Base-by-base conservation (phyloP, 2,888 invertebrate species). In the Pollenia labialis region DNA sequence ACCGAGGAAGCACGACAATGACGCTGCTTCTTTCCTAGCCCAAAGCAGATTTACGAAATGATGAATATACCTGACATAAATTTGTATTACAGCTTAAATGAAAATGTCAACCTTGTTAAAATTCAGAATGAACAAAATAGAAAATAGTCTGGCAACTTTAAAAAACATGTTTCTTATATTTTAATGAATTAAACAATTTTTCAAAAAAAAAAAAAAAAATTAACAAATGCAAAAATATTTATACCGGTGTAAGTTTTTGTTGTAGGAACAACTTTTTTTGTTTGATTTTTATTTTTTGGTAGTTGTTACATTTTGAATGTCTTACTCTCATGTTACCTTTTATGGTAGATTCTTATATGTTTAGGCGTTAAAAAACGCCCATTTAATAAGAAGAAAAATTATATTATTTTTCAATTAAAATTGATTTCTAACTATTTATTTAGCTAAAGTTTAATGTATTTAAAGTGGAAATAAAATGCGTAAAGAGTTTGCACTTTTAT, bases 311-410 rank as follows among this genome's bases (percentile, higher is more conserved):
- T 54, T 18, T 71, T 56, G 44, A 56, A 71, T 71, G 71, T 23
- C 56, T 44, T 71, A 18, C 62, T 58, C 46, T 62, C 44, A 71
- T 69, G 23, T 58, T 48, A n/a, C 16, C 32, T 40, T 32, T 52
- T 44, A 11, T 18, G 52, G 40, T 46, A 64, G 62, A 50, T 71
- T 52, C 2, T 32, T 46, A 56, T 48, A 48, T 75, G 75, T 64
- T 81, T 50, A 71, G 85, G 80, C 80, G 75, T 80, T 85, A 46
- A 62, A 32, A 79, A 80, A 80, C 85, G 71, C 81, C 85, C 71
- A 66, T 76, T 77, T 48, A 69, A 84, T 40, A 42, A 58, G 14
- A 54, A 62, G 40, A 81, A 81, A 74, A 71, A 42, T 66, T 52
- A 48, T 56, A 76, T 58, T 54, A 66, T 16, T 76, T 85, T 85